These are phyloP conservation scores for Xestoiulus laeticollis DNA, from an alignment of 2,888 invertebrate species.

Conservation along the genomic window DNA sequence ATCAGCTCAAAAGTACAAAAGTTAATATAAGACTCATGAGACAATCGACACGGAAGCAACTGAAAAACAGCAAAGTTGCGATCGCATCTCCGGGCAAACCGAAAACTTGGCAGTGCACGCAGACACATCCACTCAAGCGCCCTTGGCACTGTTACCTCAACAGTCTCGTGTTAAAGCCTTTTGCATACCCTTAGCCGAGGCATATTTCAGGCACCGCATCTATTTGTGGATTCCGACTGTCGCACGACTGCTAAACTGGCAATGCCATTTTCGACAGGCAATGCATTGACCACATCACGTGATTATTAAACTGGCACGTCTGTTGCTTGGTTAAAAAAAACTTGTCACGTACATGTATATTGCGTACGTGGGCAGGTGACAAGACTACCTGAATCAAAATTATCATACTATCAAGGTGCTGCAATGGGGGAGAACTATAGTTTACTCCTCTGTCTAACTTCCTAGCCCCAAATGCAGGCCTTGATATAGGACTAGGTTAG, in stretches of 20 bases:
- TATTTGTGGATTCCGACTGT: background rate
- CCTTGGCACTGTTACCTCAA: background rate
- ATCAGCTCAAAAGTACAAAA: background rate
- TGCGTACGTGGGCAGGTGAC: too few relatives aligned
- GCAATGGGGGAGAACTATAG: too few relatives aligned
- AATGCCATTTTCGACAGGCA: background rate
- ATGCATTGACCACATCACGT: background rate
- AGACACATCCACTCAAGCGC: background rate
- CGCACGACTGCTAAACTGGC: background rate
- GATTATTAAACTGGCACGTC: background rate
- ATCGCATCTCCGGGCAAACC: background rate
- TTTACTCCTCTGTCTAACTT: too few relatives aligned
- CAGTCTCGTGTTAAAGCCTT: background rate
- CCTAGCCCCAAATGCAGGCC: too few relatives aligned
- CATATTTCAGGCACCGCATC: background rate
- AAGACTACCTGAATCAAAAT: too few relatives aligned
- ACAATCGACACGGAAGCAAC: background rate
- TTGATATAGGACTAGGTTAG: too few relatives aligned
- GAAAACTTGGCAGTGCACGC: background rate
- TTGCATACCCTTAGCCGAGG: background rate
- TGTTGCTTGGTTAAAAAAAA: too few relatives aligned
- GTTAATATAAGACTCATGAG: background rate
- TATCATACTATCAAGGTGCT: too few relatives aligned
- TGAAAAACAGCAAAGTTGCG: background rate
- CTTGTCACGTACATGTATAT: too few relatives aligned